phyloP scores from a whole-genome alignment of 2,113 vertebrate species.

The Pleuronectes platessa region DNA sequence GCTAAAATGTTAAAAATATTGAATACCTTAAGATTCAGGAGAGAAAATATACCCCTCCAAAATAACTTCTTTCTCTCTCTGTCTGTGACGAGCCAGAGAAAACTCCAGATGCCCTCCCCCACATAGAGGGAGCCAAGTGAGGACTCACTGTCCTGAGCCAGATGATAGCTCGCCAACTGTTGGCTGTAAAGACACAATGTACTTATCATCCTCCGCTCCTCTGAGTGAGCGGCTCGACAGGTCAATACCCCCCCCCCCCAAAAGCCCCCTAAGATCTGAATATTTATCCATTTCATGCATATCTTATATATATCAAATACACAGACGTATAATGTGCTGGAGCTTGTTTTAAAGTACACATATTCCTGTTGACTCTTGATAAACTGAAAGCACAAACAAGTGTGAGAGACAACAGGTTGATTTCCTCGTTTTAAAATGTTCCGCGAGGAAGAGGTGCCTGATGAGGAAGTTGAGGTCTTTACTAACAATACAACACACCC shows the following conservation, averaged over 20 bases:
- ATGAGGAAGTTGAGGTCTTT: constrained; percentile 53
- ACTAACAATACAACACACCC: constrained; percentile 35
- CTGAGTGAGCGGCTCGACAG: constrained; percentile 51
- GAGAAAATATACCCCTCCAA: constrained; percentile 14
- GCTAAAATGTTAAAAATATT: not conserved
- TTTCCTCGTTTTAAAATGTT: constrained; percentile 40
- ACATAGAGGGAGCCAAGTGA: constrained; percentile 33
- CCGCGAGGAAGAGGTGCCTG: constrained; percentile 12
- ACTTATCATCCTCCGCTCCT: constrained; percentile 58
- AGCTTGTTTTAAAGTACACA: not conserved
- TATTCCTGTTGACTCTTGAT: too few relatives aligned
- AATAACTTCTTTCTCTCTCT: constrained; percentile 11
- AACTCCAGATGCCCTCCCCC: constrained; percentile 56
- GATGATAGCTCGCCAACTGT: constrained; percentile 65
- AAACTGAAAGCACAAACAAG: not conserved
- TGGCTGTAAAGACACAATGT: constrained; percentile 71
- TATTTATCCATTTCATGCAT: not conserved
- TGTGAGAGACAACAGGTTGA: not conserved
- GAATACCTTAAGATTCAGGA: not conserved
- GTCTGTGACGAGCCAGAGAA: constrained; percentile 46
- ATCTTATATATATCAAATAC: not conserved
- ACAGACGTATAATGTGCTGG: not conserved
- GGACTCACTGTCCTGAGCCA: constrained; percentile 61
- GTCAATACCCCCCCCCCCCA: not conserved
- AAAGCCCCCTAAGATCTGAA: not conserved